These are phyloP conservation scores for Macropodus opercularis DNA, from an alignment of 2,797 vertebrate species.

Conservation along the genomic window DNA sequence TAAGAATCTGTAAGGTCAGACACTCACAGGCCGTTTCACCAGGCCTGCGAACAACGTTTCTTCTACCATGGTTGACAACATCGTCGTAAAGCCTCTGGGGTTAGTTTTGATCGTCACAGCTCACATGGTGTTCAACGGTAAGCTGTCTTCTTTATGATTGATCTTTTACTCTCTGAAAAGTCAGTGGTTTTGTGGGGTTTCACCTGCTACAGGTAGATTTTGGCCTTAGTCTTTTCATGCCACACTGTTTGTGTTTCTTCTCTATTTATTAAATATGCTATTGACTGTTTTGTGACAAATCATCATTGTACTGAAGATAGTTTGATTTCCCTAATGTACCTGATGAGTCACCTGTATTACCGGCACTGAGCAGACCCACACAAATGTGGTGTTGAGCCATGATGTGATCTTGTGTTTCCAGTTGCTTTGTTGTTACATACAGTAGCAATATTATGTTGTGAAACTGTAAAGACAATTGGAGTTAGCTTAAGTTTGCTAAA, in stretches of 20 bases:
- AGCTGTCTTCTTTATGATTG: constrained; percentile 31
- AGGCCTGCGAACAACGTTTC: constrained; percentile 8
- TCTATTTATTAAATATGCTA: not conserved
- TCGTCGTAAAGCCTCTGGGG: constrained; percentile 25
- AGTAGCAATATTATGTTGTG: too few species aligned
- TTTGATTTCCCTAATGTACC: not conserved
- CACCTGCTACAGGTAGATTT: not conserved
- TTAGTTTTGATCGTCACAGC: constrained; percentile 54
- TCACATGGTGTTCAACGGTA: constrained; percentile 60
- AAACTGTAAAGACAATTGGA: too few species aligned
- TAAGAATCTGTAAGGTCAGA: not conserved
- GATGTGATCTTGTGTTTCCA: too few species aligned
- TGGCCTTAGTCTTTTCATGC: not conserved
- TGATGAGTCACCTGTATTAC: not conserved
- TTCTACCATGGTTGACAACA: constrained; percentile 45
- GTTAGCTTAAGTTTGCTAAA: too few species aligned
- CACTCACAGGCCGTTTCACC: not conserved
- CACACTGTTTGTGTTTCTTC: not conserved
- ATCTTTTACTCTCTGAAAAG: not conserved
- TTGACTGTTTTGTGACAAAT: not conserved
- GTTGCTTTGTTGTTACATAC: too few species aligned
- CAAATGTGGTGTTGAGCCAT: too few species aligned
- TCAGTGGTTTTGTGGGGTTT: constrained; percentile 11
- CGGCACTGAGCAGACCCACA: not conserved
- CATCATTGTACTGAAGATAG: not conserved